phyloP scores from a whole-genome alignment of 2,888 invertebrate genomes.

The Timema podura region DNA sequence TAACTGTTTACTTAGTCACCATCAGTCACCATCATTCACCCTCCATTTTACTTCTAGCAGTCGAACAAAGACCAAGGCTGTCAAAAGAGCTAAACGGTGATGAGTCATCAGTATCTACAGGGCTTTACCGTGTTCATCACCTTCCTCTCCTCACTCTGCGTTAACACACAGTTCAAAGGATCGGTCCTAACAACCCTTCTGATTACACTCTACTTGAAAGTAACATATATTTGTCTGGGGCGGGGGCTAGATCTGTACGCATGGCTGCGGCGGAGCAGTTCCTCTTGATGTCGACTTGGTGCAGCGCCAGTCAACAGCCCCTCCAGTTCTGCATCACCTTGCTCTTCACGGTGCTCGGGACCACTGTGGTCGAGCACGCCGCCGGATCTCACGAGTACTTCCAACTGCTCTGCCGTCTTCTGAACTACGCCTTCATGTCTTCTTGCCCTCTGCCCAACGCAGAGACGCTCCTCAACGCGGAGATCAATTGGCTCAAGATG shows the following conservation, averaged over 20 bases:
- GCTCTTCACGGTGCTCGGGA: constrained; percentile 62
- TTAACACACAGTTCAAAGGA: too few relatives aligned
- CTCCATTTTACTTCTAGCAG: too few relatives aligned
- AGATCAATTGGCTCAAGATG: constrained; percentile 74
- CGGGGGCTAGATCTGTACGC: constrained; percentile 53
- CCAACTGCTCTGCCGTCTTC: constrained; percentile 64
- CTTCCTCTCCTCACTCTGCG: too few relatives aligned
- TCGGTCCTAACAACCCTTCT: too few relatives aligned
- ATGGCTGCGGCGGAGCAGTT: constrained; percentile 80
- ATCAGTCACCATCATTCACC: too few relatives aligned
- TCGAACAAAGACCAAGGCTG: too few relatives aligned
- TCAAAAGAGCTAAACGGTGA: too few relatives aligned
- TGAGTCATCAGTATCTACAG: too few relatives aligned
- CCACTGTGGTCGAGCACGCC: constrained; percentile 62
- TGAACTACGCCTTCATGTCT: constrained; percentile 62
- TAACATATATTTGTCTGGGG: not conserved
- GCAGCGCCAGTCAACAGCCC: constrained; percentile 58
- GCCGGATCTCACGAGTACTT: constrained; percentile 75
- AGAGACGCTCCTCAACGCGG: constrained; percentile 63
- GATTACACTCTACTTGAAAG: not conserved
- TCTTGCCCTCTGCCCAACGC: constrained; percentile 66
- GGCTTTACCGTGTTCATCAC: too few relatives aligned
- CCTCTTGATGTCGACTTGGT: constrained; percentile 77
- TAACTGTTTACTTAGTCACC: too few relatives aligned
- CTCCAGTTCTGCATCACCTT: constrained; percentile 62